Evolutionary conservation across 2,113 vertebrate species (phyloP).

Genomic region (Polypterus bichir): DNA sequence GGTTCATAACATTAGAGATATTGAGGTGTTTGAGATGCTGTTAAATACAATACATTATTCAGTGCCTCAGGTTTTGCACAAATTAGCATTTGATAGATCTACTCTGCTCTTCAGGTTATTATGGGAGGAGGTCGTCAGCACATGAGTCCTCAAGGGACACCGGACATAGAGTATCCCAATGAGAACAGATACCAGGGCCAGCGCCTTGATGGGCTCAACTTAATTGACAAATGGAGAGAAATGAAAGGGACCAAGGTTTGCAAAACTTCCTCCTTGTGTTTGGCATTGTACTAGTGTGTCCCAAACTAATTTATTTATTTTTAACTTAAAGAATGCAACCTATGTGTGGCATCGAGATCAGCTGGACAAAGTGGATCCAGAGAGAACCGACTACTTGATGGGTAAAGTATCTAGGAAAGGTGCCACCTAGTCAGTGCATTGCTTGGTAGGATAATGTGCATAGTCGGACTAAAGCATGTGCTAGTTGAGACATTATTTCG

Average conservation of each 20-base stretch:
- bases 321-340: not conserved
- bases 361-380: not conserved
- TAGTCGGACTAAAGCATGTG: no score
- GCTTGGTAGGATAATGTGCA: no score
- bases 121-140: conserved; percentile 6
- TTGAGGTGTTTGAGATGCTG: not conserved
- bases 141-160: not conserved
- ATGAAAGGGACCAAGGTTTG: conserved; percentile 1
- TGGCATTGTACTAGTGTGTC: not conserved
- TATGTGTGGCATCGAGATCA: conserved; percentile 1
- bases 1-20: conserved; percentile 10
- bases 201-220: conserved; percentile 9
- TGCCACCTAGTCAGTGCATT: no score
- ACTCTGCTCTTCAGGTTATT: conserved; percentile 4
- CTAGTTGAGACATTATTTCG: no score
- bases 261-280: not conserved
- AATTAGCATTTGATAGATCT: no score
- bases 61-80: no score
- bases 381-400: conserved; percentile 2
- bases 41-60: no score
- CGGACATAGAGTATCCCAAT: not conserved
- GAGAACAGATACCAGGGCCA: not conserved
- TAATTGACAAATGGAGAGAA: conserved; percentile 11
- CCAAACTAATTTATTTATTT: not conserved
- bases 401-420: not conserved